phyloP scores from a whole-genome alignment of 23 tunicate species.

The Ascidia mentula region DNA sequence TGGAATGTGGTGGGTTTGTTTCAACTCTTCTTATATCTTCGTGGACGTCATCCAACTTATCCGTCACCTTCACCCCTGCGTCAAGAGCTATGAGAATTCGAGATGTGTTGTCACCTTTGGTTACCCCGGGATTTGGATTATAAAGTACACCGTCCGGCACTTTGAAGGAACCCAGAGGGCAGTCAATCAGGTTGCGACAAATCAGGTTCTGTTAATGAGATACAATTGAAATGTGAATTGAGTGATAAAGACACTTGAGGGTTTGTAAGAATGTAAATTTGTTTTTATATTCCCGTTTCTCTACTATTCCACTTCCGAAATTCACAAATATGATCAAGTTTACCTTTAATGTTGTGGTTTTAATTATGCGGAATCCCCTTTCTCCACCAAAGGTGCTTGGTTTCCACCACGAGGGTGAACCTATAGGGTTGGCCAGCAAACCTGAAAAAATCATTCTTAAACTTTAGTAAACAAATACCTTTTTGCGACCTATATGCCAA shows the following conservation, averaged over 20 bases:
- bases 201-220: conserved; percentile 25
- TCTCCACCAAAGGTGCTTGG: conserved; percentile 88
- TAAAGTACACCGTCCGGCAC: conserved; percentile 33
- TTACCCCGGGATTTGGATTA: not conserved
- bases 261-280: too few relatives aligned
- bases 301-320: too few relatives aligned
- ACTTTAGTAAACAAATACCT: not conserved
- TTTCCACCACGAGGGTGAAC: conserved; percentile 84
- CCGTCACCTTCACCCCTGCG: not conserved
- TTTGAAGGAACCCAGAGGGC: conserved; percentile 41
- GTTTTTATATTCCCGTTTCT: too few relatives aligned
- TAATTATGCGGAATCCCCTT: conserved; percentile 40
- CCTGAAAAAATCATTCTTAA: conserved; percentile 27
- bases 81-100: conserved; percentile 22
- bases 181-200: conserved; percentile 57
- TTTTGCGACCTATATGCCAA: not conserved
- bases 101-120: conserved; percentile 17
- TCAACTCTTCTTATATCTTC: not conserved
- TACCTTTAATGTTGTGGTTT: conserved; percentile 44
- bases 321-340: conserved; percentile 28
- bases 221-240: too few relatives aligned
- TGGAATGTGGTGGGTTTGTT: not conserved
- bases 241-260: too few relatives aligned
- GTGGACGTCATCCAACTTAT: not conserved
- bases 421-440: conserved; percentile 54